Base-by-base conservation (phyloP, 2,888 invertebrate species). In the Sclerodermus sp. region DNA sequence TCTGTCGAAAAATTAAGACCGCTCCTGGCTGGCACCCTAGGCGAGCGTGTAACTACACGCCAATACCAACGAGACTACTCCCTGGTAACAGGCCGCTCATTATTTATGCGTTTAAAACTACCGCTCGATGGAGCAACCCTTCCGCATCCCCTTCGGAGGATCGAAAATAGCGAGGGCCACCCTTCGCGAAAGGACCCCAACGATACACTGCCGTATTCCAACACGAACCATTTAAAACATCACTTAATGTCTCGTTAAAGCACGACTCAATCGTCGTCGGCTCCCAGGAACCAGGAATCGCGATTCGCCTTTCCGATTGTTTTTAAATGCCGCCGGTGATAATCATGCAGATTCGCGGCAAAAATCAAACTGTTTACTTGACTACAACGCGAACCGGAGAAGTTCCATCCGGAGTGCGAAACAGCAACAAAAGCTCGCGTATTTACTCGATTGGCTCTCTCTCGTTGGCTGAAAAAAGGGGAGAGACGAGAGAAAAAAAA, bases 91-190 rank as follows among this genome's bases (percentile, higher is more conserved):
- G 54, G 52, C 52, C 53, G 42, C 64, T 70, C 68, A 66, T 74
- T 72, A 69, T 66, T 72, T 68, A 70, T 70, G 67, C 66, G 66
- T 73, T 72, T 70, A 64, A 72, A 71, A 68, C 34, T 48, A 51
- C 46, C 49, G 43, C 47, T 45, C 36, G 34, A 16, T 31, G 17
- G 29, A n/a, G 40, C 56, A 69, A 68, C 71, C 73, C 62, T 62
- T 64, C 42, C 62, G 54, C 50, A 55, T 53, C 55, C 55, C 55
- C 52, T 50, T 53, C 48, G 51, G 41, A 37, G 48, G 53, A 52
- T 60, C 60, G 62, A 63, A 67, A 66, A 66, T 66, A 37, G 48
- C 44, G 44, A 23, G 23, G n/a, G 13, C 18, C 12, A 23, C n/a
- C 18, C 41, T 16, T 23, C 12, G 41, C 41, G 18, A 2, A 12